Conservation (phyloP, 2,113 vertebrate species). For the Holacanthus passer region DNA sequence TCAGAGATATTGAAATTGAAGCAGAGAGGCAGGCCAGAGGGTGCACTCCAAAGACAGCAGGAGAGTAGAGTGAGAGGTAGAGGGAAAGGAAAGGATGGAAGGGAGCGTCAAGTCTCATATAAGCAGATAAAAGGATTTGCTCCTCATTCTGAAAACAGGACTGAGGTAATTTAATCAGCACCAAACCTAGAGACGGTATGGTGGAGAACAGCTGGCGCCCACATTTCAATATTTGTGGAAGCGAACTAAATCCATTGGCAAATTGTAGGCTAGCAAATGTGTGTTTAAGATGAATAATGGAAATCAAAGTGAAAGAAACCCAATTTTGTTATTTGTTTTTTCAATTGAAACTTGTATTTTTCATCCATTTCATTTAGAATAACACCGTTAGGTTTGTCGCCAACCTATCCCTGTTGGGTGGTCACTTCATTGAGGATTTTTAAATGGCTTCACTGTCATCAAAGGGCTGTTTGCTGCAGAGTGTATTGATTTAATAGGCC, state of each 20-base stretch:
- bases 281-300: slow-evolving; percentile 34
- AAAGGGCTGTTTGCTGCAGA: slow-evolving; percentile 36
- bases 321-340: neutral
- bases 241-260: slow-evolving; percentile 18
- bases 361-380: neutral
- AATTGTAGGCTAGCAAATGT: slow-evolving; percentile 3
- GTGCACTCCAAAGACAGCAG: slow-evolving; percentile 35
- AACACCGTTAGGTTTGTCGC: slow-evolving; percentile 9
- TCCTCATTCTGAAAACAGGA: slow-evolving; percentile 59
- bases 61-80: slow-evolving; percentile 23
- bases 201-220: slow-evolving; percentile 51
- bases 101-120: slow-evolving; percentile 60
- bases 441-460: slow-evolving; percentile 15
- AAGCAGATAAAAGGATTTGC: slow-evolving; percentile 79
- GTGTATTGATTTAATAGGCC: slow-evolving; percentile 44
- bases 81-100: slow-evolving; percentile 33
- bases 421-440: slow-evolving; percentile 20
- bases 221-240: slow-evolving; percentile 50
- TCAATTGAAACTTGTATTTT: neutral
- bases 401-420: neutral
- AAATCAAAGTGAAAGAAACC: slow-evolving; percentile 15
- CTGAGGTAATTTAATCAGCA: slow-evolving; percentile 67
- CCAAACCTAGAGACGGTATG: slow-evolving; percentile 21
- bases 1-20: slow-evolving; percentile 81
- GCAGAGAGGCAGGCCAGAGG: slow-evolving; percentile 41